Base-by-base conservation (phyloP, 2,888 invertebrate genomes). In the Xylota sylvarum region DNA sequence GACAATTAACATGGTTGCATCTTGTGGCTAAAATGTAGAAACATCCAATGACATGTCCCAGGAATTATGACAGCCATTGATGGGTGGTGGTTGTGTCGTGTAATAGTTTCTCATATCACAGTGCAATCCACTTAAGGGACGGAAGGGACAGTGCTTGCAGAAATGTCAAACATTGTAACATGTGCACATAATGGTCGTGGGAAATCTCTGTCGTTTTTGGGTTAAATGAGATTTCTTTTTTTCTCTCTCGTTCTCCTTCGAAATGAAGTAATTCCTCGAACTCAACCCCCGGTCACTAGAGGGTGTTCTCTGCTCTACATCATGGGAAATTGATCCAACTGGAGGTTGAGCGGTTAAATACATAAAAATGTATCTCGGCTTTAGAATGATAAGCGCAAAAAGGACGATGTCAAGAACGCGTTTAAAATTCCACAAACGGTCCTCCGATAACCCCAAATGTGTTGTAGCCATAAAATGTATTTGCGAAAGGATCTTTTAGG, bases 111-210 rank as follows among this genome's bases (percentile, higher is more conserved):
- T 19, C 6, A 32, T 48, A 32, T 35, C 32, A 10, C 14, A 48
- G 17, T 46, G 43, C 27, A 55, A 46, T 19, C 56, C 56, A 55
- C 70, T 70, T 30, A 72, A 32, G 32, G 17, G 4, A n/a, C 27
- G 35, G 27, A 43, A 46, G 32, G 55, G 43, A 35, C 6, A 17
- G 14, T 12, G 10, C 9, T 48, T 37, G 32, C 32, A 43, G 5
- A 55, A 23, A 27, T 65, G 65, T 37, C 65, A 37, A 37, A 40
- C 14, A n/a, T 7, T n/a, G 65, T 46, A 48, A 76, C 65, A 65
- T 56, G 65, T 56, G 48, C 48, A 48, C 27, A 17, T 65, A 56
- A 56, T 46, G 32, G 64, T 43, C 64, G 46, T 58, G 58, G 19
- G 9, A 58, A 46, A 58, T 72, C 30, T 12, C 17, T 55, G 55